Evolutionary conservation across 2,888 invertebrate species (phyloP), one percentile per base, ranked within the genome.

Genomic region (Chrysodeixis includens): DNA sequence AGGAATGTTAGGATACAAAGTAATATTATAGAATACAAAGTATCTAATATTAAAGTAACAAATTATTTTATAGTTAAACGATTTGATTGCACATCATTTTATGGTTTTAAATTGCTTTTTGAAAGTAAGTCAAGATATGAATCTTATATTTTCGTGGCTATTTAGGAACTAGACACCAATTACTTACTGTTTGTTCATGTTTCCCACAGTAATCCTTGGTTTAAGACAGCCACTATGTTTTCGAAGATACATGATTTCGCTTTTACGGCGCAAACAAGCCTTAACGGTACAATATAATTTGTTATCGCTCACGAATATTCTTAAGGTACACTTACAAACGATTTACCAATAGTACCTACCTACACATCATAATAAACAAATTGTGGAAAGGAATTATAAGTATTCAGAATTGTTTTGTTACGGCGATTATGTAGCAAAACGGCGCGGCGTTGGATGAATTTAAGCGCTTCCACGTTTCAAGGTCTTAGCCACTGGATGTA

Each of bases 221-320:
- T 58, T 56, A 58, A 68, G 76, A 74, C 66, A 51, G 62, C 56
- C 62, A 49, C 70, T 74, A 77, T 73, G 54, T 82, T 77, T 78
- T 72, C 61, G 63, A 57, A 55, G 64, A 76, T 81, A 69, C 80
- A 80, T 73, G 76, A 65, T 81, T 80, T 81, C 46, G 76, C 79
- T 77, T 82, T 80, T 83, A 81, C 70, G 74, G 76, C 72, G 75
- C 61, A 55, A 76, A 66, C 64, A 57, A 62, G 46, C 70, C 58
- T 62, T 86, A 86, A 83, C 79, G 82, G 86, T 78, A 77, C 56
- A 54, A 46, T 32, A 62, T 35, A 44, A 62, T 54, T 54, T 56
- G 20, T 46, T 30, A 12, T 1, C 53, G 57, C 62, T 30, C 54
- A 22, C 30, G 49, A 69, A 67, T 59, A 69, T 59, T 69, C 52